Base-by-base conservation (phyloP, 2,797 vertebrate genomes). In the Percopsis omiscomaycus region DNA sequence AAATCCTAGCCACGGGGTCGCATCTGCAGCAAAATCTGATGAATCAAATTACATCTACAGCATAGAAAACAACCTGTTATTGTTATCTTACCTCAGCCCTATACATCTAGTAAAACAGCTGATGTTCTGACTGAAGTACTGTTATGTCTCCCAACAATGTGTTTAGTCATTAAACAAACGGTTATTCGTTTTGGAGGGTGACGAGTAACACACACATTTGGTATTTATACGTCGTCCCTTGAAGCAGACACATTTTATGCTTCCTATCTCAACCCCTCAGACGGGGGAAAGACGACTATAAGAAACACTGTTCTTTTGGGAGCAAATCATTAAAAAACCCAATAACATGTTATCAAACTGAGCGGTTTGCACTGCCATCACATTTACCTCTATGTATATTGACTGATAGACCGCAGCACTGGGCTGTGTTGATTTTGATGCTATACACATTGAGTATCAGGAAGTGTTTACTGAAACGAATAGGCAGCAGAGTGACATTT, bases 401-500 rank as follows among this genome's bases (percentile, higher is more conserved):
- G 78, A 77, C 79, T 67, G 69, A 74, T 50, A 53, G 66, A 65
- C 59, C 64, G 71, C 60, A 68, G 55, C 3, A 27, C 54, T 46
- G 42, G 54, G 11, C 14, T 11, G 48, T 68, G 81, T 68, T 74
- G 56, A 71, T 66, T 73, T 42, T 73, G 60, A 62, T 58, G 65
- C 69, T 55, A 37, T 78, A 69, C 71, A 72, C 71, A 75, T 50
- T 6, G 54, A 74, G 67, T 69, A 55, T 58, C 55, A 63, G 56
- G 55, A 69, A 56, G 42, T 71, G 73, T 81, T 79, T 80, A 69
- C 80, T 16, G 56, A 73, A 79, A 79, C 77, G 71, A 73, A 78
- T 73, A 66, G 68, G 64, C 73, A 70, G 54, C 44, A 65, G 59
- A 52, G 52, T 51, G 69, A 67, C 59, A 55, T 60, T 71, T 16